Evolutionary conservation across 2,113 vertebrate genomes (phyloP).

Genomic region (Condylura cristata): DNA sequence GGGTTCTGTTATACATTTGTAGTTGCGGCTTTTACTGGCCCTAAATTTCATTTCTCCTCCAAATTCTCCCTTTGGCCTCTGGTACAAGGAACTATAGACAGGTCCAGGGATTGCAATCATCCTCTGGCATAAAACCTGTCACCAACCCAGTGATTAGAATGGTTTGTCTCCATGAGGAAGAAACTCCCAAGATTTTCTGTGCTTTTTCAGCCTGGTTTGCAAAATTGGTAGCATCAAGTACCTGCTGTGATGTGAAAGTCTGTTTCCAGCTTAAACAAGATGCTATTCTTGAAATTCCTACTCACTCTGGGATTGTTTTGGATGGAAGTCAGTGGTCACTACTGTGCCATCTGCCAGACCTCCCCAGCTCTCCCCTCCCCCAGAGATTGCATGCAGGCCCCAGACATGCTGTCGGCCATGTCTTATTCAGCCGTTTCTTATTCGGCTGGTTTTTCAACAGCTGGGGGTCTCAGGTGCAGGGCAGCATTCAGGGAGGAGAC

Average conservation of each 20-base stretch:
- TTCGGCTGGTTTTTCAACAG: neutral
- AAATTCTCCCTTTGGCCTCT: neutral
- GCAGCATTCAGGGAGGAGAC: neutral
- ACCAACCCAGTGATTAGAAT: neutral
- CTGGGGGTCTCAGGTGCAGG: neutral
- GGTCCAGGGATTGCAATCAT: neutral
- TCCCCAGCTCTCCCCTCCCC: neutral
- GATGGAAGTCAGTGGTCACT: fast-evolving
- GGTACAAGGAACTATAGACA: neutral
- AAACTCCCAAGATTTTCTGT: neutral
- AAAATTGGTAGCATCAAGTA: neutral
- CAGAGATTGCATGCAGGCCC: neutral
- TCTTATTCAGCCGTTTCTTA: neutral
- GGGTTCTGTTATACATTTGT: neutral
- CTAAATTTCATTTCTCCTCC: neutral
- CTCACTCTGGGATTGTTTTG: neutral
- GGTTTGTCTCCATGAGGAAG: neutral
- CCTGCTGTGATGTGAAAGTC: neutral
- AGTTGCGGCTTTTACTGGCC: neutral
- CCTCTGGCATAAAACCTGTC: neutral
- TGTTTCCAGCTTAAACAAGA: neutral
- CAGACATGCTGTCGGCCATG: neutral
- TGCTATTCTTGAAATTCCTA: neutral
- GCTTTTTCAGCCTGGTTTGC: neutral
- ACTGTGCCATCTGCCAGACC: neutral